Base-by-base conservation (phyloP, 2,888 invertebrate genomes). In the Oscheius myriophilus region DNA sequence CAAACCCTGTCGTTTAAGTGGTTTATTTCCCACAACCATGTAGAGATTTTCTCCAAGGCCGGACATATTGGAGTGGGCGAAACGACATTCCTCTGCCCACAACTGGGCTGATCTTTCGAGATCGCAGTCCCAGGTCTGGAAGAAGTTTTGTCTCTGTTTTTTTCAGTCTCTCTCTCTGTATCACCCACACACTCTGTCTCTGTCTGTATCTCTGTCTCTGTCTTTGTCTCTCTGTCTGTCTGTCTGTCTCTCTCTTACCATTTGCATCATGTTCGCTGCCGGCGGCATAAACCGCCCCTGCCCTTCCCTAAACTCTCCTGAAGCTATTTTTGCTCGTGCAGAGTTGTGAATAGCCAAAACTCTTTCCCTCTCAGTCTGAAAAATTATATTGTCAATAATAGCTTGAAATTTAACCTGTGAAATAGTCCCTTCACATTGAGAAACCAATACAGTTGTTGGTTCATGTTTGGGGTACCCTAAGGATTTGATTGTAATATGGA, bases 21-120 rank as follows among this genome's bases (percentile, higher is more conserved):
- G 16, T 25, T 52, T 39, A 16, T 52, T 53, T n/a, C 52, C 52
- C n/a, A 63, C 53, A 42, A 54, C 63, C 63, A 63, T 63, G 18
- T 67, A 67, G n/a, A 67, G 59, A 51, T 67, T 67, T 26, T 67
- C 67, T 33, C 67, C 67, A 2, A 61, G 6, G 1, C 61, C 67
- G 2, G 61, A 42, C 25, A 52, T 52, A 33, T 67, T 67, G 16
- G 67, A 67, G 42, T 67, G 67, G 18, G 41, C 43, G 39, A 67
- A 67, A 4, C 23, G 26, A n/a, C 67, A 67, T 49, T 58, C 25
- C 14, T 59, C 49, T 33, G 33, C 33, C 33, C 33, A 33, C 33
- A 33, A 33, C 9, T 33, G 33, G 33, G 33, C 33, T 9, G 33
- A 33, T 33, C 9, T 33, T 23, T 55, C 18, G 18, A 49, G n/a